A percentile compares a stretch with the other conserved stretches of the same genome.
Conservation (phyloP, 2,797 vertebrate species). For the Dendrocincla tyrannina region DNA sequence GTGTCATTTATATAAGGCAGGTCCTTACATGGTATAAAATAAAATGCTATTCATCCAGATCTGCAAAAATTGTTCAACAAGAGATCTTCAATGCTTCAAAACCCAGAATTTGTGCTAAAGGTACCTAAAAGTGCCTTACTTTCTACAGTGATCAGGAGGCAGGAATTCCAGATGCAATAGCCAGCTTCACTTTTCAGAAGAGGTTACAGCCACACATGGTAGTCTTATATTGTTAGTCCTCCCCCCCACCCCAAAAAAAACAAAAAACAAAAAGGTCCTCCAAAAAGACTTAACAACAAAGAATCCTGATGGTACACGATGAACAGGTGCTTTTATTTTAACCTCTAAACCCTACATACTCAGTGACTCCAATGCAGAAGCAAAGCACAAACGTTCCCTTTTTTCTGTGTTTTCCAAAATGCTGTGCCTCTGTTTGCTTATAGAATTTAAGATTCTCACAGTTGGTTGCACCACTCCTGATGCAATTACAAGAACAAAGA, state of each 20-base stretch:
- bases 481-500: slow-evolving; percentile 26
- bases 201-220: fast-evolving
- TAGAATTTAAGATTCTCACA: neutral
- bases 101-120: neutral
- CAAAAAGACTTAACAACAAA: neutral
- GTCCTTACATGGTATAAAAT: neutral
- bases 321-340: neutral
- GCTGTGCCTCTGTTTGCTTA: neutral
- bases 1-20: neutral
- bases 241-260: too few species aligned
- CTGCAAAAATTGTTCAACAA: neutral
- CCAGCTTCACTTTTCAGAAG: neutral
- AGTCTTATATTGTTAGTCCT: neutral
- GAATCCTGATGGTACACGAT: neutral
- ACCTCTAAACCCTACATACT: neutral
- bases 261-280: neutral
- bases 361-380: neutral
- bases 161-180: neutral
- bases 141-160: neutral
- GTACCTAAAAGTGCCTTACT: neutral
- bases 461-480: neutral
- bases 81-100: neutral
- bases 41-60: neutral
- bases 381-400: neutral
- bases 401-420: neutral